Base-by-base conservation (phyloP, 1,140 invertebrate species). In the Whitmania pigra region DNA sequence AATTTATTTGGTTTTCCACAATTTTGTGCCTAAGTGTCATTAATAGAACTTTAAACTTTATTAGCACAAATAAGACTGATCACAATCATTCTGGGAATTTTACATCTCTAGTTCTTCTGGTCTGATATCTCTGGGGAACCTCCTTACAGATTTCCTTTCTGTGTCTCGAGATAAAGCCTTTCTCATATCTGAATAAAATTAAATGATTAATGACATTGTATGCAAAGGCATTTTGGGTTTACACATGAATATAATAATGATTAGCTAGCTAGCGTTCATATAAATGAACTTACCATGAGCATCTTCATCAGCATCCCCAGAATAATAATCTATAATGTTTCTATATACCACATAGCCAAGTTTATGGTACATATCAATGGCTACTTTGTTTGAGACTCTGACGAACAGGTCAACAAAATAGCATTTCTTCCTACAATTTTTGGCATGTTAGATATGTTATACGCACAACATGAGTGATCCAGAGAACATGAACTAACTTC, bases 341-440 rank as follows among this genome's bases (percentile, higher is more conserved):
- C 95, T 84, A 81, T 97, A 99, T 0, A 98, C 91, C 40, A 73
- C 79, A 80, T 99, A 99, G n/a, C 94, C 95, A 55, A 98, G 82
- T 81, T 90, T 90, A 76, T 90, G 89, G 80, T 99, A 99, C 94
- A 99, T 98, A 77, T 92, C 91, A 54, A 97, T 94, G 2, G 96
- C 96, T 31, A 96, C 91, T 81, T 90, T 89, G 81, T 99, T 99
- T 77, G 94, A 97, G 0, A 97, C 93, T 77, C 96, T 86, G 11
- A 99, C 96, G 87, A 98, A 99, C 18, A 99, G 83, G 82, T 99
- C 96, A n/a, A 98, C 95, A 85, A 98, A 99, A 81, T 92, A 97
- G 49, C 92, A 92, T 67, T 89, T 87, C 84, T 97, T 97, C 78
- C 93, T 96, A 80, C 71, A 87, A 86, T 75, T 25, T 22, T 63